Evolutionary conservation across 1,140 invertebrate species (phyloP).

Genomic region (Zaprionus gabonicus): DNA sequence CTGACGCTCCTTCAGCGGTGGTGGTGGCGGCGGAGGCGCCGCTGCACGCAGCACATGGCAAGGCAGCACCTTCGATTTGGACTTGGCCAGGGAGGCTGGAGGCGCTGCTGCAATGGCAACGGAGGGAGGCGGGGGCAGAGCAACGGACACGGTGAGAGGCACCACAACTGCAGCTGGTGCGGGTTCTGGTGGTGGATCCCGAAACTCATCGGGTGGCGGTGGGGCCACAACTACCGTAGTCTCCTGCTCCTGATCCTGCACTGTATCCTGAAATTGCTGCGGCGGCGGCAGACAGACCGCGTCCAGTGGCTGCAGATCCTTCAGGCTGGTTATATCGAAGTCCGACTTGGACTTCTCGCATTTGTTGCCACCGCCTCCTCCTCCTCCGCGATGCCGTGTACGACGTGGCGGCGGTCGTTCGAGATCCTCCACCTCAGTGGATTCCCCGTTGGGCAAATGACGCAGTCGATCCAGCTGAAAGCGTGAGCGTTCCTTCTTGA

Average conservation of each 20-base stretch:
- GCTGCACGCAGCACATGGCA: constrained; percentile 43
- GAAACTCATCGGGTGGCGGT: constrained; percentile 89
- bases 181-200: constrained; percentile 85
- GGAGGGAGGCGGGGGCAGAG: neutral
- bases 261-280: constrained; percentile 91
- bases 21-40: constrained; percentile 44
- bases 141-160: neutral
- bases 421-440: constrained; percentile 78
- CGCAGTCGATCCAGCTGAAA: constrained; percentile 69
- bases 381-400: constrained; percentile 49
- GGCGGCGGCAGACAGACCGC: constrained; percentile 91
- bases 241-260: constrained; percentile 71
- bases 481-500: constrained; percentile 71
- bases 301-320: constrained; percentile 88
- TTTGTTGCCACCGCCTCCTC: constrained; percentile 24
- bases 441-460: constrained; percentile 73
- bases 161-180: constrained; percentile 35
- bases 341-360: constrained; percentile 86
- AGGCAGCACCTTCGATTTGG: constrained; percentile 50
- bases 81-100: constrained; percentile 7
- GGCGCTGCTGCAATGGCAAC: constrained; percentile 4
- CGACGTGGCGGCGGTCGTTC: constrained; percentile 65
- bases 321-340: constrained; percentile 85
- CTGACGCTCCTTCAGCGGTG: constrained; percentile 72
- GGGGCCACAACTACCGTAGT: constrained; percentile 72